A percentile compares a stretch with the other conserved stretches of the same genome.
phyloP scores from a whole-genome alignment of 2,888 invertebrate genomes.

The Xanthia icteritia region DNA sequence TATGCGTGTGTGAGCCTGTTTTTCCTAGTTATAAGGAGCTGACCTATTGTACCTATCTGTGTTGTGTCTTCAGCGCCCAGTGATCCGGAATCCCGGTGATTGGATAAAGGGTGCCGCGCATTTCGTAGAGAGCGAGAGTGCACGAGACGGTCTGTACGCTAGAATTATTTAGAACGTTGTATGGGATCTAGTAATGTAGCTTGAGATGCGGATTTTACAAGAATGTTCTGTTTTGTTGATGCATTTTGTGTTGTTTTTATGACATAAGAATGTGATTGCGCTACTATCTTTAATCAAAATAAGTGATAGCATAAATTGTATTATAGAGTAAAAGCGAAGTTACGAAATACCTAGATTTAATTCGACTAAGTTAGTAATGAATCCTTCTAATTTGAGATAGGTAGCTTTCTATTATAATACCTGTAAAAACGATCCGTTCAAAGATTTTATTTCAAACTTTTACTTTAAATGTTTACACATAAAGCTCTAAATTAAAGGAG shows the following conservation, averaged over 20 bases:
- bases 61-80: conserved; percentile 65
- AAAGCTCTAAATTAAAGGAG: neutral
- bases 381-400: neutral
- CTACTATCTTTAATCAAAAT: neutral
- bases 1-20: neutral
- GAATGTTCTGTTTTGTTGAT: conserved; percentile 48
- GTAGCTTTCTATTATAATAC: neutral
- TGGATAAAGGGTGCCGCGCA: conserved; percentile 83
- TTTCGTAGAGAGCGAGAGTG: conserved; percentile 70
- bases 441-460: neutral
- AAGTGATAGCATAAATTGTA: neutral
- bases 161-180: conserved; percentile 75
- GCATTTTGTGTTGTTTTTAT: conserved; percentile 1
- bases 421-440: neutral
- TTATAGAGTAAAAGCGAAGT: neutral
- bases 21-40: neutral
- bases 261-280: no score
- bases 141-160: conserved; percentile 62
- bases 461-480: neutral
- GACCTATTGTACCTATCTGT: conserved; percentile 9
- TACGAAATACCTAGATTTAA: neutral
- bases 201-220: conserved; percentile 18
- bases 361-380: neutral
- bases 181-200: conserved; percentile 60
- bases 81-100: conserved; percentile 83